Percentiles rank a stretch among this genome's conserved stretches.
phyloP scores from a whole-genome alignment of 2,888 invertebrate species.

The Amitus sp. region DNA sequence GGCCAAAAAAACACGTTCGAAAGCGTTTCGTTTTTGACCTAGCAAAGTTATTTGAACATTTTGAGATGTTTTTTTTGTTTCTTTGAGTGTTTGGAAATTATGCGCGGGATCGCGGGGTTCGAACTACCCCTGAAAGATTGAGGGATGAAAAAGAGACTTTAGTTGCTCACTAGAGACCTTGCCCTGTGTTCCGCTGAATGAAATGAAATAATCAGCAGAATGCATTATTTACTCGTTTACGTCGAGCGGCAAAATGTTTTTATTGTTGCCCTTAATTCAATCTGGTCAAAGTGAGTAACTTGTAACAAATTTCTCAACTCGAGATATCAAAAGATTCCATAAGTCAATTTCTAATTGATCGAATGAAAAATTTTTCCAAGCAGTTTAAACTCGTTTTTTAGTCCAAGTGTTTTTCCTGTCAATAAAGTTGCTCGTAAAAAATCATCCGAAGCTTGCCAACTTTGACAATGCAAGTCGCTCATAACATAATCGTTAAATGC shows the following conservation, averaged over 20 bases:
- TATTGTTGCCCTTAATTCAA: conserved; percentile 1
- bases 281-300: too few relatives aligned
- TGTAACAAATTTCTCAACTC: too few relatives aligned
- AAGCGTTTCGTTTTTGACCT: too few relatives aligned
- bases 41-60: too few relatives aligned
- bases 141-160: conserved; percentile 59
- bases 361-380: too few relatives aligned
- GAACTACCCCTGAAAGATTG: conserved; percentile 28
- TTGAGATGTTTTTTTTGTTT: too few relatives aligned
- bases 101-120: conserved; percentile 13
- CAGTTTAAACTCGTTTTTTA: too few relatives aligned
- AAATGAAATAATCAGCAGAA: conserved; percentile 55
- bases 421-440: conserved; percentile 26
- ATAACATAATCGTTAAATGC: conserved; percentile 63
- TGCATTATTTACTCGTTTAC: conserved; percentile 55
- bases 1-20: too few relatives aligned
- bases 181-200: conserved; percentile 46
- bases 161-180: conserved; percentile 58
- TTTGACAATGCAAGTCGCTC: conserved; percentile 60
- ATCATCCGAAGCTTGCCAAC: conserved; percentile 47
- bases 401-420: too few relatives aligned
- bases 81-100: too few relatives aligned
- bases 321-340: too few relatives aligned
- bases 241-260: conserved; percentile 7
- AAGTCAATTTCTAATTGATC: too few relatives aligned